phyloP scores from a whole-genome alignment of 1,140 invertebrate species.

The Paramacrobiotus metropolitanus region DNA sequence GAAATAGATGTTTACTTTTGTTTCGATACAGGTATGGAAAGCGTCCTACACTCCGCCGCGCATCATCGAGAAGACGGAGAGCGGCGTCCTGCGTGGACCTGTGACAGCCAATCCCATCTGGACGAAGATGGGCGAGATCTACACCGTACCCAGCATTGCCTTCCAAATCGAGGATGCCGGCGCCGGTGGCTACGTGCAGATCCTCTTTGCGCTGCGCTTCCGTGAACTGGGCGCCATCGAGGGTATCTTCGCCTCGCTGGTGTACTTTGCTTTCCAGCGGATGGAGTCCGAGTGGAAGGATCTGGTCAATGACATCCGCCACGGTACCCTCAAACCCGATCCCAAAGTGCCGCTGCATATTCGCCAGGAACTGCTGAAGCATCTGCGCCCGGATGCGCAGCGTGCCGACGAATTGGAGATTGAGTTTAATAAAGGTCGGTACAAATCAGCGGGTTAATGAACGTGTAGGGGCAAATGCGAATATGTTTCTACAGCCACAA shows the following conservation, averaged over 20 bases:
- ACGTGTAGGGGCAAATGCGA: neutral
- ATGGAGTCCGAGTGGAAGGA: conserved; percentile 16
- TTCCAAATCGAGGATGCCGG: neutral
- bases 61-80: neutral
- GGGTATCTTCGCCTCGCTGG: conserved; percentile 21
- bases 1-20: no score
- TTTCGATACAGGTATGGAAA: neutral
- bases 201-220: conserved; percentile 21
- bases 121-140: conserved; percentile 2
- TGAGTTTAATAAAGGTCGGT: neutral
- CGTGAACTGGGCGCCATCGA: conserved; percentile 20
- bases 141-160: neutral
- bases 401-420: neutral
- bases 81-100: neutral
- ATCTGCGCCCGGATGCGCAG: neutral
- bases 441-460: neutral
- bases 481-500: no score
- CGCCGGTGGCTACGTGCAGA: conserved; percentile 16
- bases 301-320: conserved; percentile 17
- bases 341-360: conserved; percentile 16
- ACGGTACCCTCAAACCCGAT: conserved; percentile 15
- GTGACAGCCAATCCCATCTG: neutral
- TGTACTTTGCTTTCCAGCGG: conserved; percentile 17
- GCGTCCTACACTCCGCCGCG: neutral
- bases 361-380: conserved; percentile 12